Percentiles rank a stretch among this genome's conserved stretches.
Evolutionary conservation across 2,888 invertebrate species (phyloP).

Genomic region (Drosophila sordidula): DNA sequence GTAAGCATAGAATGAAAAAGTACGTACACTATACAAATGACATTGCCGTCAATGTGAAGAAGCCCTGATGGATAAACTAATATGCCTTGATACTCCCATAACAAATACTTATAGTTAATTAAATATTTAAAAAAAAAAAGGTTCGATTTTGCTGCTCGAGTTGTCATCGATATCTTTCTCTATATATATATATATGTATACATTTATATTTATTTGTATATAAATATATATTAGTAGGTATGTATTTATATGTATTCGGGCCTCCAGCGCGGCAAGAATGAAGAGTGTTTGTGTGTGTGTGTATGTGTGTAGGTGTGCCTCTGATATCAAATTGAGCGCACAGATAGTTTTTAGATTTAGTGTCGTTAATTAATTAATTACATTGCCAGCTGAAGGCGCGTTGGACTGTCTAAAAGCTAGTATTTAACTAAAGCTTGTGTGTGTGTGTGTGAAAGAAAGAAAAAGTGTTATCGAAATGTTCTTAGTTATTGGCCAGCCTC

Average conservation of each 20-base stretch:
- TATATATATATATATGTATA: conserved; percentile 3
- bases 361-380: background rate
- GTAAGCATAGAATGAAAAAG: conserved; percentile 6
- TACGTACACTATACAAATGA: conserved; percentile 23
- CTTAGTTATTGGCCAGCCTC: conserved; percentile 12
- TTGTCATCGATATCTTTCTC: background rate
- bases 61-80: conserved; percentile 3
- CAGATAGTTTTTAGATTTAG: background rate
- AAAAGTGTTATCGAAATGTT: background rate
- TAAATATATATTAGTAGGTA: conserved; percentile 1
- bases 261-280: conserved; percentile 4
- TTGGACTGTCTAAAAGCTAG: conserved; percentile 17
- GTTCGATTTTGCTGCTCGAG: conserved; percentile 3
- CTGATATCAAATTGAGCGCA: conserved; percentile 13
- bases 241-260: background rate
- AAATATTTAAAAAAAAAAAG: conserved; percentile 41
- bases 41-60: conserved; percentile 1
- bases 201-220: background rate
- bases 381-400: conserved; percentile 5
- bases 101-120: conserved; percentile 46
- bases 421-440: conserved; percentile 23
- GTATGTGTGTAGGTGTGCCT: background rate
- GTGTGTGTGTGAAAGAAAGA: background rate
- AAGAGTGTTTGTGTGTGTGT: background rate
- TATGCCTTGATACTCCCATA: conserved; percentile 33